A percentile compares a stretch with the other conserved stretches of the same genome.
Evolutionary conservation across 2,888 invertebrate species (phyloP).

Genomic region (Koerneria pararmatus): DNA sequence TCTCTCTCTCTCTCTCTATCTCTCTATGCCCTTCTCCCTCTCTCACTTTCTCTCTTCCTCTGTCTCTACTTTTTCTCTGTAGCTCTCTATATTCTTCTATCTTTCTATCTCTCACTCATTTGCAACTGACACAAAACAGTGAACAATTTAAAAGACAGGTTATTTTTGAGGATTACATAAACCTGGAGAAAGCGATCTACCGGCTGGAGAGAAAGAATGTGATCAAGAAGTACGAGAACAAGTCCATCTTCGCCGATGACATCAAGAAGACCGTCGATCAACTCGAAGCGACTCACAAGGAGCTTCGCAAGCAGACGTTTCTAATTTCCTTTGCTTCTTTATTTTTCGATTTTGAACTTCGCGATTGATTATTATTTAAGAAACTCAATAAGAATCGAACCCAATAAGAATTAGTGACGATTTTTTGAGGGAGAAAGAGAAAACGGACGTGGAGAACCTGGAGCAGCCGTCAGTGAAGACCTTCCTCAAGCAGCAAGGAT

Average conservation of each 20-base stretch:
- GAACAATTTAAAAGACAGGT: no score
- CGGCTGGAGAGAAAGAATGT: conserved; percentile 54
- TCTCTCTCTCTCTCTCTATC: neutral
- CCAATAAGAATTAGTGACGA: neutral
- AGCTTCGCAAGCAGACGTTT: conserved; percentile 60
- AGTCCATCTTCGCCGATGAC: conserved; percentile 59
- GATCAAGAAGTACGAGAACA: conserved; percentile 49
- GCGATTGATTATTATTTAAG: neutral
- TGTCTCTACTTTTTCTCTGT: no score
- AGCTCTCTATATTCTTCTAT: no score
- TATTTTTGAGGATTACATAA: conserved; percentile 56
- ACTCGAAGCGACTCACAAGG: conserved; percentile 59
- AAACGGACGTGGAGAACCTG: conserved; percentile 61
- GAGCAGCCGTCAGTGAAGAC: conserved; percentile 60
- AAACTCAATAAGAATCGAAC: no score
- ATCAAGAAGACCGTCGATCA: conserved; percentile 57
- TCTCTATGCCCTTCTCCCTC: neutral
- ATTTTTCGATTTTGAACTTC: neutral
- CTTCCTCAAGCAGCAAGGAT: conserved; percentile 60
- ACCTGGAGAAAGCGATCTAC: conserved; percentile 61
- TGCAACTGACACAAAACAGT: neutral
- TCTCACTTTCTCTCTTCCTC: no score
- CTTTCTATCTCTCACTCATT: neutral
- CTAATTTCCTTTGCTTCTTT: neutral
- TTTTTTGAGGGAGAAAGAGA: conserved; percentile 60